These are phyloP conservation scores for Netelia virgata DNA, from an alignment of 2,888 invertebrate species.

Conservation along the genomic window DNA sequence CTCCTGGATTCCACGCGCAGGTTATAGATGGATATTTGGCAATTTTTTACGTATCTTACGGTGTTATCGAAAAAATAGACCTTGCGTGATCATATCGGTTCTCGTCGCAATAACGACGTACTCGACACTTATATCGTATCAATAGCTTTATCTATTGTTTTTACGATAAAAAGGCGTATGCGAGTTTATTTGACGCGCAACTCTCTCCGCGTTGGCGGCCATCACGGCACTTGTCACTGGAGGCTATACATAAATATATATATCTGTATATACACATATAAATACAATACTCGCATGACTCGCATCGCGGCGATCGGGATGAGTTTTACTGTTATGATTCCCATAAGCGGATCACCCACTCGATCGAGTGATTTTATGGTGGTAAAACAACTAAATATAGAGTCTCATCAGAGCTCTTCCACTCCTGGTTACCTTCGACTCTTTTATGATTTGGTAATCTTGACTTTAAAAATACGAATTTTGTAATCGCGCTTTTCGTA, in stretches of 20 bases:
- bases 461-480: neutral
- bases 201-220: conserved; percentile 61
- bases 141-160: conserved; percentile 44
- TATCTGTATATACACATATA: neutral
- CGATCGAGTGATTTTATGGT: conserved; percentile 3
- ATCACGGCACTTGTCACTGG: conserved; percentile 26
- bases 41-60: conserved; percentile 1
- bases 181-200: conserved; percentile 25
- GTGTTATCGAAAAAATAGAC: conserved; percentile 12
- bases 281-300: neutral
- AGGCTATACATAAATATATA: neutral
- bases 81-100: conserved; percentile 41
- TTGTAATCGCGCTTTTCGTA: neutral
- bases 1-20: neutral
- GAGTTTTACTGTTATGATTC: conserved; percentile 48
- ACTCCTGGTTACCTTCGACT: neutral
- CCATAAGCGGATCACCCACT: conserved; percentile 20
- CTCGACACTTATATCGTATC: conserved; percentile 28
- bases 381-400: conserved; percentile 35
- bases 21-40: conserved; percentile 16
- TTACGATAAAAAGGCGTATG: conserved; percentile 48
- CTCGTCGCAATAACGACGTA: conserved; percentile 23
- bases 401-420: neutral
- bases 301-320: conserved; percentile 5
- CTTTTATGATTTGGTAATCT: neutral